A percentile compares a stretch with the other conserved stretches of the same genome.
These are phyloP conservation scores for Charadrius vociferus DNA, from an alignment of 2,113 vertebrate species.

Conservation along the genomic window DNA sequence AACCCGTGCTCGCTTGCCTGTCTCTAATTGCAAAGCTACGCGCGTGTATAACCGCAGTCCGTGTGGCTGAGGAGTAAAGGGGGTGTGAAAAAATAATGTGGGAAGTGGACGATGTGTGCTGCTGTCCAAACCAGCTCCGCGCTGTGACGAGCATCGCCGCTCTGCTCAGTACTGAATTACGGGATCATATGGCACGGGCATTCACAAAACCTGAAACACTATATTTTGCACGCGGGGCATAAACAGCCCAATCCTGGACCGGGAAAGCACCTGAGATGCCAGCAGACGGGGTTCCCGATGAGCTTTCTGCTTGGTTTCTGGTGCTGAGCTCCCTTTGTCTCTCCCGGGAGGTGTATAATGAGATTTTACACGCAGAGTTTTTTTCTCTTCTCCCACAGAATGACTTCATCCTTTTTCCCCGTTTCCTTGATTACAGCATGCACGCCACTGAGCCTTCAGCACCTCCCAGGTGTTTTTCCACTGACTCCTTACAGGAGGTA, in stretches of 20 bases:
- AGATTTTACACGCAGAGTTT: not conserved
- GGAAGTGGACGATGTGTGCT: not conserved
- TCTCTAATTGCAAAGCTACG: not conserved
- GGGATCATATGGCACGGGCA: fast-evolving
- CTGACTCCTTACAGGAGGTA: not conserved
- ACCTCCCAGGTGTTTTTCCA: not conserved
- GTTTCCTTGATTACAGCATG: not conserved
- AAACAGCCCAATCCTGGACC: not conserved
- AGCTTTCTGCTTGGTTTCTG: not conserved
- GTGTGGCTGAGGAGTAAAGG: not conserved
- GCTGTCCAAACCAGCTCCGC: not conserved
- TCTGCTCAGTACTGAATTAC: not conserved
- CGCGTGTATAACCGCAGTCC: not conserved
- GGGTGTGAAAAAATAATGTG: not conserved
- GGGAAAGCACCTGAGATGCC: not conserved
- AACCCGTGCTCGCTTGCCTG: not conserved
- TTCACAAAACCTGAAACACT: not conserved
- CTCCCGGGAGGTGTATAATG: not conserved
- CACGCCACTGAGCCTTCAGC: fast-evolving
- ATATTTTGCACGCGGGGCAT: fast-evolving
- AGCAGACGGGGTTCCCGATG: not conserved
- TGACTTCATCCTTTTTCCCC: no score
- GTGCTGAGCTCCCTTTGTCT: not conserved
- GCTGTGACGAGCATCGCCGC: not conserved
- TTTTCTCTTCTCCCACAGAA: not conserved